Percentiles rank a stretch among this genome's conserved stretches.
These are phyloP conservation scores for Pseudomugil tenellus DNA, from an alignment of 2,797 vertebrate genomes.

Conservation along the genomic window DNA sequence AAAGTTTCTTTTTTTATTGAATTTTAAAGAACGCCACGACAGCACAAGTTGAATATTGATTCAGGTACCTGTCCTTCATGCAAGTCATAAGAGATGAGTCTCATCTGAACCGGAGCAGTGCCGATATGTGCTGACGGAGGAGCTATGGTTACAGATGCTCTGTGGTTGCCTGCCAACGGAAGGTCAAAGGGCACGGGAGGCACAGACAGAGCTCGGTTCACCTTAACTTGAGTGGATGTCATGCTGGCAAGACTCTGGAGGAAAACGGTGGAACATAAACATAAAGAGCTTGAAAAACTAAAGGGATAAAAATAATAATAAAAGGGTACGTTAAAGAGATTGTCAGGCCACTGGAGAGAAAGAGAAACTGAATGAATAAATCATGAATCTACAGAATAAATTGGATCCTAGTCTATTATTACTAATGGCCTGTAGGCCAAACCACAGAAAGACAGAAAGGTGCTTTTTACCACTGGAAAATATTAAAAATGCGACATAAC, in stretches of 20 bases:
- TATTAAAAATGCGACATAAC: conserved; percentile 37
- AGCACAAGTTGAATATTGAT: conserved; percentile 27
- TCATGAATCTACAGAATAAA: conserved; percentile 68
- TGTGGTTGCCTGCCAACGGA: conserved; percentile 83
- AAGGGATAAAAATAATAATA: conserved; percentile 19
- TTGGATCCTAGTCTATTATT: conserved; percentile 69
- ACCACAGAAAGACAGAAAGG: conserved; percentile 51
- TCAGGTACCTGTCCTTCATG: conserved; percentile 90
- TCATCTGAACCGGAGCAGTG: conserved; percentile 85
- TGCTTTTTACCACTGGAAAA: conserved; percentile 42
- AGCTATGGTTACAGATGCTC: conserved; percentile 82
- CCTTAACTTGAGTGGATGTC: conserved; percentile 87
- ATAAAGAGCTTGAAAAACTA: neutral
- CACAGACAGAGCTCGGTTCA: conserved; percentile 88
- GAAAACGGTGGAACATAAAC: neutral
- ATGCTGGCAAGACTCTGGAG: conserved; percentile 89
- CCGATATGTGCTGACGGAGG: conserved; percentile 88
- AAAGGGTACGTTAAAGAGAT: conserved; percentile 43
- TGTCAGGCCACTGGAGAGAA: conserved; percentile 56
- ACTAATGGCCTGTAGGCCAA: conserved; percentile 54
- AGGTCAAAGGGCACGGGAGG: conserved; percentile 87
- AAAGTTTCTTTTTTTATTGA: neutral
- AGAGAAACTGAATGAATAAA: conserved; percentile 66
- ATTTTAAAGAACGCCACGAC: conserved; percentile 14
- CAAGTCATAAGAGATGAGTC: conserved; percentile 90